A percentile compares a stretch with the other conserved stretches of the same genome.
Evolutionary conservation across 2,113 vertebrate species (phyloP).

Genomic region (Oncorhynchus kisutch): DNA sequence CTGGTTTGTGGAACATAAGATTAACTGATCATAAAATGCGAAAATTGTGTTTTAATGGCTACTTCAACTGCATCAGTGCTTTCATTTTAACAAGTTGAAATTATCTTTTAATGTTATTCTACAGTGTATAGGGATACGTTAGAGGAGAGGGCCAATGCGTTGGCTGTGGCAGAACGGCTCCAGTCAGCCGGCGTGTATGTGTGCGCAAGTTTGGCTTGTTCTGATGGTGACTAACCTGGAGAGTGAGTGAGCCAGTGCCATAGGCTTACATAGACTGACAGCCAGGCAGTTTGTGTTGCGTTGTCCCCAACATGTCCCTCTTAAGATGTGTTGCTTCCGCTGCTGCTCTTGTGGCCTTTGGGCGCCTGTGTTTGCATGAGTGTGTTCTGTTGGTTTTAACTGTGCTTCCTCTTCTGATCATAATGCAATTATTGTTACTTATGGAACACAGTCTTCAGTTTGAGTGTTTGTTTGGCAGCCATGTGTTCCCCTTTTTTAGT

Average conservation of each 20-base stretch:
- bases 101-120: no score
- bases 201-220: constrained; percentile 19
- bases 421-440: background rate
- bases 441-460: background rate
- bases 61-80: background rate
- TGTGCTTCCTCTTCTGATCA: background rate
- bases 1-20: background rate
- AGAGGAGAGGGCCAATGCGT: background rate
- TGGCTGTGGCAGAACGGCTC: constrained; percentile 6
- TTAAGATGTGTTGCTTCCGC: constrained; percentile 40
- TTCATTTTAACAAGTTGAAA: background rate
- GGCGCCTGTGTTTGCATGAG: constrained; percentile 1
- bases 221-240: constrained; percentile 22
- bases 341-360: constrained; percentile 33
- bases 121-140: background rate
- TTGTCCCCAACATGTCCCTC: constrained; percentile 31
- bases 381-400: constrained; percentile 2
- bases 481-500: background rate
- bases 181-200: constrained; percentile 14
- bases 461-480: constrained; percentile 2
- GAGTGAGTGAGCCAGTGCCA: background rate
- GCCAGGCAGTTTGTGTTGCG: constrained; percentile 22
- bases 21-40: background rate
- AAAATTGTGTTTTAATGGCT: background rate
- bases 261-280: constrained; percentile 31